Base-by-base conservation (phyloP, 2,113 vertebrate genomes). In the Clarias macrocephalus region DNA sequence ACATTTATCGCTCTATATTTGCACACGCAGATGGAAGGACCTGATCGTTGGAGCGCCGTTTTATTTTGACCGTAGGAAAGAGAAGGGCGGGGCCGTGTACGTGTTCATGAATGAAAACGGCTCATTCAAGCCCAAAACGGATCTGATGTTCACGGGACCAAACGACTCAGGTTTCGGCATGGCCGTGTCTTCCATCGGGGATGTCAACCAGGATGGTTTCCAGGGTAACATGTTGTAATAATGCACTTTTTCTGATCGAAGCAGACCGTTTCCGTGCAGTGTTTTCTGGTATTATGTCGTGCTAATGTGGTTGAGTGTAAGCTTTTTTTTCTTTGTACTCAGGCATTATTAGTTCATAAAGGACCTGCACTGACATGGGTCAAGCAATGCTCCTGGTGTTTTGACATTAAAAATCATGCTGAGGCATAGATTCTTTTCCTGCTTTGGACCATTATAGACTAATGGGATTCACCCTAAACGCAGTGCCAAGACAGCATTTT, bases 181-280 rank as follows among this genome's bases (percentile, higher is more conserved):
- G 25, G 91, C 96, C 0, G 89, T 99, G 66, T 93, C 94, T 62
- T 95, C 95, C 56, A 92, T 96, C 0, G 98, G 97, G 48, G 98
- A 99, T 87, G 48, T 99, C 85, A 95, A 99, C 93, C 96, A 97
- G 90, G 98, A 99, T 0, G 97, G 97, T 33, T 99, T 98, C 91
- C 96, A 96, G 91, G 98, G 98, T 99, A 92, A 80, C 30, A 37
- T 2, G 13, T 21, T 37, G 11, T 72, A 66, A 86, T 48, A 42
- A 48, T 80, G 37, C 5, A 48, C 18, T 33, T 37, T 72, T 73
- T 73, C 70, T 42, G 10, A 42, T 7, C 9, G 18, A 21, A 37
- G 37, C 68, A 33, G 30, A 19, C 42, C 3, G 25, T 52, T 37
- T n/a, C 15, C 25, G 18, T 56, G 75, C 21, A 28, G 18, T 18